Base-by-base conservation (phyloP, 1,140 invertebrate species). In the Pseudomyrmex flavicornis region DNA sequence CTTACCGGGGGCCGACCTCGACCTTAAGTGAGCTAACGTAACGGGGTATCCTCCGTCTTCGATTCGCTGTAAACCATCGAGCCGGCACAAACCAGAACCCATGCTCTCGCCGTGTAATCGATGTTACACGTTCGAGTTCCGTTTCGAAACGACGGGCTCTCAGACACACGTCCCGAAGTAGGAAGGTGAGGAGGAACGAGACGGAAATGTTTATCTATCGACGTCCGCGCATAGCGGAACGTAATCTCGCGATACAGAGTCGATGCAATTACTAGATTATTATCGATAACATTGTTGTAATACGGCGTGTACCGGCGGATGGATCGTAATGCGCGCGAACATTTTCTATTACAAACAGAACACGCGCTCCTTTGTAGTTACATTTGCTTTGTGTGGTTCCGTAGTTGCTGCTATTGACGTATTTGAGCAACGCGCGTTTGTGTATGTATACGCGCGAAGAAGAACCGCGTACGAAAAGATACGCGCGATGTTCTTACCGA, bases 1-100 rank as follows among this genome's bases (percentile, higher is more conserved):
- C 82, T 56, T 61, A 56, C 69, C 70, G 63, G 22, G 82, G 58
- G 35, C 35, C 73, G 85, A 86, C 85, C 89, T 90, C 90, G 90
- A 90, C 89, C 89, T 86, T 80, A 86, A 35, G 75, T 62, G 61
- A 54, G 58, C 48, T 69, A 35, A 44, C 68, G 48, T 77, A 88
- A 88, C 80, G 63, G 85, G 70, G 73, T 80, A 63, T 72, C 69
- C 35, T 63, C n/a, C 66, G 70, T 72, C 73, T 73, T 59, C 63
- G 61, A 80, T 46, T 80, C 54, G 76, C 54, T 80, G 54, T 79
- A 79, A 82, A 85, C 68, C 50, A 82, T 74, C 69, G 69, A 61
- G 62, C 59, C 84, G 35, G 72, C 72, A 66, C 72, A 66, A 83
- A 77, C 76, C 66, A 72, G 76, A 80, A 82, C 48, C 58, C 58